A percentile compares a stretch with the other conserved stretches of the same genome.
phyloP scores from a whole-genome alignment of 1,140 invertebrate genomes.

The Pseudomyrmex flavicornis region DNA sequence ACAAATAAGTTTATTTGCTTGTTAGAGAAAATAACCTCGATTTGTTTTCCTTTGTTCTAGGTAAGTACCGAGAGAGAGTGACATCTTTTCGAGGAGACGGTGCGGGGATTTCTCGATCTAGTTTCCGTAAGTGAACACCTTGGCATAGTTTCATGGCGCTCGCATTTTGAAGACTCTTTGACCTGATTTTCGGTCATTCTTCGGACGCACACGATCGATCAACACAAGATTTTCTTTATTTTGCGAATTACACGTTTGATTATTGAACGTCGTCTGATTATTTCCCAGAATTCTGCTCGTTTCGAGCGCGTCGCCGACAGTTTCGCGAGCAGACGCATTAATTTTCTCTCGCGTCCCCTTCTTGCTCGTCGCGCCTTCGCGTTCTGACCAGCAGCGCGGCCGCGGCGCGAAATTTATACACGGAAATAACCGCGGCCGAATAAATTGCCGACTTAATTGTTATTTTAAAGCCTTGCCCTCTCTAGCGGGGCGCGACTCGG shows the following conservation, averaged over 20 bases:
- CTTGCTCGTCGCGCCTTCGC: neutral
- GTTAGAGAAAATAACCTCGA: neutral
- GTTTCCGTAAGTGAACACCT: constrained; percentile 18
- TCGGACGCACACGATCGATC: no score
- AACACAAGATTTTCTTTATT: neutral
- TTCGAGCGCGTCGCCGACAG: constrained; percentile 5
- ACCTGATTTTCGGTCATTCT: neutral
- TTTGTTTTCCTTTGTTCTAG: constrained; percentile 60
- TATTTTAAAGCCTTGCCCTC: constrained; percentile 68
- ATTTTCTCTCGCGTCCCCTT: constrained; percentile 61
- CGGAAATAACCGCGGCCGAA: constrained; percentile 65
- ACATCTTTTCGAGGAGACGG: neutral
- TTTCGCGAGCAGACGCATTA: constrained; percentile 66
- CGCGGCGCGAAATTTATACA: constrained; percentile 63
- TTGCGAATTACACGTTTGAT: neutral
- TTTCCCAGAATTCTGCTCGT: constrained; percentile 50
- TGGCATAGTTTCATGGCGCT: neutral
- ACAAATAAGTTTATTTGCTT: neutral
- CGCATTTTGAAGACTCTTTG: neutral
- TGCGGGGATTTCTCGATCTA: neutral
- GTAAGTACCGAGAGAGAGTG: constrained; percentile 57
- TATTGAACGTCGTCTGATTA: constrained; percentile 14
- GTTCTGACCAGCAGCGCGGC: constrained; percentile 46
- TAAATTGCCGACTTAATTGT: constrained; percentile 75
- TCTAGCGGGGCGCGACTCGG: constrained; percentile 41